Evolutionary conservation across 2,113 vertebrate genomes (phyloP).

Genomic region (Urocynchramus pylzowi): DNA sequence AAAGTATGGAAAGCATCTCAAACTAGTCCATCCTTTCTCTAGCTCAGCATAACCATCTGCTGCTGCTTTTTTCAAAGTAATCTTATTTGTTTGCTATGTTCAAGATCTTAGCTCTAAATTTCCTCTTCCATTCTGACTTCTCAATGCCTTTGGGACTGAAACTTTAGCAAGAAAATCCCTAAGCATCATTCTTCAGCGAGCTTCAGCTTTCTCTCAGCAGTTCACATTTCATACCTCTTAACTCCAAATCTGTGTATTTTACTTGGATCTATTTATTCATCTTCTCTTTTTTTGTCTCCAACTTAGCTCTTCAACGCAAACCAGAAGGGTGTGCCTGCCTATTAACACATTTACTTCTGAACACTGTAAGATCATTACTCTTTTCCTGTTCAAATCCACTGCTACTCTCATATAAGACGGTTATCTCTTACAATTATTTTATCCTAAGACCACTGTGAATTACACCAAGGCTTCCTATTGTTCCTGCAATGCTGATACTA

Average conservation of each 20-base stretch:
- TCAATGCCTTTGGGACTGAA: background rate
- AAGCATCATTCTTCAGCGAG: background rate
- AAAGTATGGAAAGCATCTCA: background rate
- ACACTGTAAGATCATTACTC: background rate
- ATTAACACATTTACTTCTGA: background rate
- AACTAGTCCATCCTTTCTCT: background rate
- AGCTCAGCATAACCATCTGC: background rate
- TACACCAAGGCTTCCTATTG: background rate
- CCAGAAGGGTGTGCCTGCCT: background rate
- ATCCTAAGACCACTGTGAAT: background rate
- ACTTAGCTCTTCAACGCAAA: background rate
- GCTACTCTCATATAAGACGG: accelerated
- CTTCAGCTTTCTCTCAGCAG: background rate
- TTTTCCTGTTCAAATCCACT: background rate
- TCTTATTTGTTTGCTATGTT: background rate
- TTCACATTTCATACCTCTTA: background rate
- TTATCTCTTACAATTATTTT: background rate
- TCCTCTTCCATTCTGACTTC: background rate
- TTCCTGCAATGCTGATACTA: background rate
- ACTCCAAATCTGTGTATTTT: background rate
- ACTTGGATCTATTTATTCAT: background rate
- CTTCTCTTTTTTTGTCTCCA: background rate
- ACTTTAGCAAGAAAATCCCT: background rate
- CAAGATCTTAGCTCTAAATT: background rate
- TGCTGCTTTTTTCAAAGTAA: background rate